These are phyloP conservation scores for Agrypnia vestita DNA, from an alignment of 1,140 invertebrate species.

Conservation along the genomic window DNA sequence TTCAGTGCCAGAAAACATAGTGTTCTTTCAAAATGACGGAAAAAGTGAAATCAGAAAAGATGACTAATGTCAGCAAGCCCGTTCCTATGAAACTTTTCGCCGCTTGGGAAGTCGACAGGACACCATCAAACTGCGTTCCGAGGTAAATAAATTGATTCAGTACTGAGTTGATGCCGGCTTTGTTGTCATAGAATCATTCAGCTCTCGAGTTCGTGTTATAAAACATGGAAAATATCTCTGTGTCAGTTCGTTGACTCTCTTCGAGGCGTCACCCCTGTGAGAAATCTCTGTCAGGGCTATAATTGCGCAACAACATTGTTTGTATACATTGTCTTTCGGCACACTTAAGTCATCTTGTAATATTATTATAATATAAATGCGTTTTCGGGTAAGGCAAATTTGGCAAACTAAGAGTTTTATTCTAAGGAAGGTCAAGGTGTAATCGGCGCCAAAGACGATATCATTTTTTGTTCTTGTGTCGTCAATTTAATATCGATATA, in stretches of 20 bases:
- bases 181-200: not conserved
- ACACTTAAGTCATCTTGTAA: no score
- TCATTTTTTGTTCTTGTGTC: no score
- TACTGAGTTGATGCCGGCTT: not conserved
- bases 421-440: constrained; percentile 28
- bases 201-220: constrained; percentile 46
- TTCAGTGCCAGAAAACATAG: constrained; percentile 26
- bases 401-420: not conserved
- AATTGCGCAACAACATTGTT: constrained; percentile 53
- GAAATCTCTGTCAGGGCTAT: constrained; percentile 24
- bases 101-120: constrained; percentile 97
- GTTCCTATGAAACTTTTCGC: constrained; percentile 98
- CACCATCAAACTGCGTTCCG: constrained; percentile 96
- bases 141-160: constrained; percentile 77
- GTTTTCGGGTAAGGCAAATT: no score
- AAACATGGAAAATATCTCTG: constrained; percentile 26
- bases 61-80: constrained; percentile 75
- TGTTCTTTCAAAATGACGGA: constrained; percentile 69
- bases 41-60: constrained; percentile 74
- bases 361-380: no score
- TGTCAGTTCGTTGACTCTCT: constrained; percentile 41
- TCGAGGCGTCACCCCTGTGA: constrained; percentile 47
- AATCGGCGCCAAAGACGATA: constrained; percentile 8
- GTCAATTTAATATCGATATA: no score
- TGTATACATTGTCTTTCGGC: constrained; percentile 37